phyloP scores from a whole-genome alignment of 2,888 invertebrate species.

The Lasioglossum figueresi region DNA sequence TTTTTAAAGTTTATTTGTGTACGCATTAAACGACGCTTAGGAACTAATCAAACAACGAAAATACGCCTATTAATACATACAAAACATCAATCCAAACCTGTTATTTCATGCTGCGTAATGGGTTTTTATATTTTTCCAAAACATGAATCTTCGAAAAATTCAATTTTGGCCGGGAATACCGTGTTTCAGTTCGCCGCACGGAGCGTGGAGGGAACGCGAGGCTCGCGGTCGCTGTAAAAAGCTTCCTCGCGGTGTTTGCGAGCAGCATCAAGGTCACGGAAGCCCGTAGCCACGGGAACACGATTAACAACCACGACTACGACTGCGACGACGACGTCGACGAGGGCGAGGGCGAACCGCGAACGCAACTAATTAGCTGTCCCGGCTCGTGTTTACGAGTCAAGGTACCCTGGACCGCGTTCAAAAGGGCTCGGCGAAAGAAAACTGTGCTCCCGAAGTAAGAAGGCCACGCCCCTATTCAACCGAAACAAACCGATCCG shows the following conservation, averaged over 20 bases:
- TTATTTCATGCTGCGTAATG: neutral
- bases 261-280: conserved; percentile 53
- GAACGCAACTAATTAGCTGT: conserved; percentile 53
- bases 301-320: conserved; percentile 54
- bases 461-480: neutral
- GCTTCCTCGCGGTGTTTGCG: conserved; percentile 12
- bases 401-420: conserved; percentile 59
- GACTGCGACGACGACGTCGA: neutral
- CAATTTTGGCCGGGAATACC: neutral
- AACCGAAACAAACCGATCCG: neutral
- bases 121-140: neutral
- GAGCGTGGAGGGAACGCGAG: neutral
- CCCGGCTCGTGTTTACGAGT: conserved; percentile 47
- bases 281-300: conserved; percentile 55
- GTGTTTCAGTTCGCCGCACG: neutral
- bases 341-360: conserved; percentile 7
- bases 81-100: neutral
- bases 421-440: conserved; percentile 54
- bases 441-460: conserved; percentile 37
- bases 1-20: no score
- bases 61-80: no score
- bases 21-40: no score
- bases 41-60: no score
- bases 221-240: conserved; percentile 20
- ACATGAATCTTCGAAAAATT: neutral